Evolutionary conservation across 2,888 invertebrate genomes (phyloP), one percentile per base, ranked within the genome.

Genomic region (Phyllotreta cruciferae): DNA sequence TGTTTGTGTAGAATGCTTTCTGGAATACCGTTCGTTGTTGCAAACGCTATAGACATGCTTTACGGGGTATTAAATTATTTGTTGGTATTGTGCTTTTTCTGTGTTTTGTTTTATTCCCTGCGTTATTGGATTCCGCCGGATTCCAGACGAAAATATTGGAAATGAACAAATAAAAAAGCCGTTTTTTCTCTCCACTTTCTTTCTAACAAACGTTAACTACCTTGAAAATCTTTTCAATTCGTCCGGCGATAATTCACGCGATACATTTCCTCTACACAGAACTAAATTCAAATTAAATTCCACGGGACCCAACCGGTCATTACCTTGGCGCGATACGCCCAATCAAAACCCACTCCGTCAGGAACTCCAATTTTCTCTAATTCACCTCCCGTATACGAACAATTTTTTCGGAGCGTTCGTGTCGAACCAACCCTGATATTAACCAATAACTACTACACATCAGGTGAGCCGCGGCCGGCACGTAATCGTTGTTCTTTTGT

Each of bases 31-130:
- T 58, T 52, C 52, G 41, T 37, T 37, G 35, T 53, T 13, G 8
- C 42, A 52, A 52, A 56, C 14, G 53, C 55, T 57, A 52, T 62
- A 62, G 56, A 62, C 56, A 56, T 44, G 61, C 61, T 53, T 42
- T 52, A 56, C 45, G 41, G 14, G 47, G 64, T 57, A 61, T 64
- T 61, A 61, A 64, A 64, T 64, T 64, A 57, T 64, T 64, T 61
- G 64, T 47, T 54, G 35, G 49, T 61, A 45, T 52, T 61, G 61
- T 49, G 57, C 13, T 13, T 64, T 61, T 56, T 45, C 56, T 41
- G 47, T 60, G 60, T 50, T 44, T 24, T 53, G 37, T 42, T 60
- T 60, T 60, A 57, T 41, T 57, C n/a, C 11, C 35, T 34, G n/a
- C 34, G 42, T 54, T 41, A 54, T 54, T 42, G 42, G 10, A 54